Evolutionary conservation across 2,113 vertebrate genomes (phyloP), one percentile per base, ranked within the genome.

Genomic region (Pycnonotus jocosus): DNA sequence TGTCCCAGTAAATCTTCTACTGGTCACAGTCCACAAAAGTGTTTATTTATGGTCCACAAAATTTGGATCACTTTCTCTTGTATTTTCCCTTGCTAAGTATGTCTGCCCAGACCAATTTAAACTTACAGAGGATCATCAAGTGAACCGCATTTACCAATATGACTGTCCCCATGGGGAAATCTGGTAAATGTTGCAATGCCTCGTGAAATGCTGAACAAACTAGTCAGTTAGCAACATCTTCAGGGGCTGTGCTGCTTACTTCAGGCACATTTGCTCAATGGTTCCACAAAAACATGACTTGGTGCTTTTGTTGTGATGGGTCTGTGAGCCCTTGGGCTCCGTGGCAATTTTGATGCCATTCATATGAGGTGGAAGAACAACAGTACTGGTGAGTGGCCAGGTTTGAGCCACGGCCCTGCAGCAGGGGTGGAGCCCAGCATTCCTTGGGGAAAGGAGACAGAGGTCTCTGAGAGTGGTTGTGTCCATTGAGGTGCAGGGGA

Each of bases 201-300:
- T 95, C 38, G n/a, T 83, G 76, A 92, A 95, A 77, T n/a, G n/a
- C 74, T 51, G 38, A 84, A 24, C 89, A 91, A 87, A 65, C 66
- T 28, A 56, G 27, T 65, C 42, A 56, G 31, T 45, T 35, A 44
- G 80, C 38, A 86, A 20, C 30, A 23, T 45, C 65, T 79, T 61
- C 69, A 72, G 65, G 42, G 48, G 71, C 77, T 84, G 33, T 84
- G 28, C 57, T 71, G 28, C 3, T 1, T 40, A 38, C 56, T 77
- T 83, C 56, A 65, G 73, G 50, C 61, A 42, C 25, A 18, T 78
- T 72, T 68, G 53, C 70, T 71, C 9, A 2, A 64, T 11, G n/a
- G 81, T 64, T 33, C 56, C 76, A 40, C 33, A 37, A 47, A 82
- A 82, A 45, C 11, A 8, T 38, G 23, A 17, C 44, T 66, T 91